Evolutionary conservation across 2,888 invertebrate genomes (phyloP).

Genomic region (Macrosiphum euphorbiae): DNA sequence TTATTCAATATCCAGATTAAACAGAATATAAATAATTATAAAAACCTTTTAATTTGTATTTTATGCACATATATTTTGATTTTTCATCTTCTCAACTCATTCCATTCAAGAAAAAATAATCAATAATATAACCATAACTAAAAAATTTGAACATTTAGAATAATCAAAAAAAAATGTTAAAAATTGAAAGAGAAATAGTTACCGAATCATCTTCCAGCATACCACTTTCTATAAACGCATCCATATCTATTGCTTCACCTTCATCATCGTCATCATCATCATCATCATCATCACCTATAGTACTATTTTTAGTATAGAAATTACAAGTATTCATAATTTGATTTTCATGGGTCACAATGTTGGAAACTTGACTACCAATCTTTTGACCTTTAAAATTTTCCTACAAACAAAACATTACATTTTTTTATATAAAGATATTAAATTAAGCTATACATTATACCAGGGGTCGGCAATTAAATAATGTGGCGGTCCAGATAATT

Average conservation of each 20-base stretch:
- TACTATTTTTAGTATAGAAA: constrained; percentile 69
- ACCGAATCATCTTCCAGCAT: constrained; percentile 92
- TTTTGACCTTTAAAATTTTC: constrained; percentile 22
- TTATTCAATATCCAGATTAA: not conserved
- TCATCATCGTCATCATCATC: constrained; percentile 94
- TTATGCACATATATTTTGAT: not conserved
- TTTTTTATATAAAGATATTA: not conserved
- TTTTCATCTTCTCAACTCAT: not conserved
- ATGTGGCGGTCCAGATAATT: too few relatives aligned
- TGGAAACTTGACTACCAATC: constrained; percentile 12
- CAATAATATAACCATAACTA: not conserved
- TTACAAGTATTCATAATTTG: constrained; percentile 66
- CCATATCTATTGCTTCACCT: constrained; percentile 96
- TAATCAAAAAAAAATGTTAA: not conserved
- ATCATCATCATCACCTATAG: constrained; percentile 72
- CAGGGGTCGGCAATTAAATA: too few relatives aligned
- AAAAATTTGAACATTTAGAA: not conserved
- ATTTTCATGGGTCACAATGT: not conserved
- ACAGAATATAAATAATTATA: not conserved
- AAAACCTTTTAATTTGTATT: not conserved
- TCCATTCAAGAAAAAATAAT: not conserved
- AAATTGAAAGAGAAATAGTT: constrained; percentile 68
- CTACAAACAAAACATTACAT: not conserved
- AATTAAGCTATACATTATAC: not conserved
- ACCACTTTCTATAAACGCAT: constrained; percentile 96